A percentile compares a stretch with the other conserved stretches of the same genome.
phyloP scores from a whole-genome alignment of 2,113 vertebrate genomes.

The Periophthalmus modestus region DNA sequence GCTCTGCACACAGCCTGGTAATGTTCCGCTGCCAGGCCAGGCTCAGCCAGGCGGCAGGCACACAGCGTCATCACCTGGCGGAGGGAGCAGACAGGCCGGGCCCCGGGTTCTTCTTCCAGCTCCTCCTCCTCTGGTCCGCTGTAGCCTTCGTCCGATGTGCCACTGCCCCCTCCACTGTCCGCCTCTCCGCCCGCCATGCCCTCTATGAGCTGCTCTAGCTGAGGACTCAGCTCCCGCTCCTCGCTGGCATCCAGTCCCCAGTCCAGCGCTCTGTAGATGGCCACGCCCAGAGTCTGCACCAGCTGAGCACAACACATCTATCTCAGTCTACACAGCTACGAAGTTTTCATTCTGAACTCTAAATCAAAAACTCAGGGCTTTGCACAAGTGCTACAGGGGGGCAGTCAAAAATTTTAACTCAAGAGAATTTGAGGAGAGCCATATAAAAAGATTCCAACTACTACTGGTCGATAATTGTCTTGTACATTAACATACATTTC shows the following conservation, averaged over 20 bases:
- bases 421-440: too few species aligned
- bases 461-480: too few species aligned
- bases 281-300: conserved; percentile 91
- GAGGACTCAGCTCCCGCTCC: conserved; percentile 90
- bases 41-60: conserved; percentile 81
- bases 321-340: background rate
- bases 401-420: background rate
- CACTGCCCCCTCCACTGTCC: conserved; percentile 42
- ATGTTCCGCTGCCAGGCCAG: conserved; percentile 79
- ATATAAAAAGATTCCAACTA: too few species aligned
- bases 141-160: conserved; percentile 86
- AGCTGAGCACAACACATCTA: conserved; percentile 69
- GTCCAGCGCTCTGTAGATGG: conserved; percentile 93
- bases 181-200: conserved; percentile 85
- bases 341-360: too few species aligned
- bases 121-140: conserved; percentile 91
- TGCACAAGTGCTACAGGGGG: too few species aligned
- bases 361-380: background rate
- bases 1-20: conserved; percentile 95
- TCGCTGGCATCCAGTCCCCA: conserved; percentile 94
- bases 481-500: too few species aligned
- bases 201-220: conserved; percentile 92
- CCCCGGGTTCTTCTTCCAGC: conserved; percentile 70
- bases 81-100: conserved; percentile 78
- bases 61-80: conserved; percentile 86